Percentiles rank a stretch among this genome's conserved stretches.
Evolutionary conservation across 2,888 invertebrate genomes (phyloP).

Genomic region (Cephus rjabovi): DNA sequence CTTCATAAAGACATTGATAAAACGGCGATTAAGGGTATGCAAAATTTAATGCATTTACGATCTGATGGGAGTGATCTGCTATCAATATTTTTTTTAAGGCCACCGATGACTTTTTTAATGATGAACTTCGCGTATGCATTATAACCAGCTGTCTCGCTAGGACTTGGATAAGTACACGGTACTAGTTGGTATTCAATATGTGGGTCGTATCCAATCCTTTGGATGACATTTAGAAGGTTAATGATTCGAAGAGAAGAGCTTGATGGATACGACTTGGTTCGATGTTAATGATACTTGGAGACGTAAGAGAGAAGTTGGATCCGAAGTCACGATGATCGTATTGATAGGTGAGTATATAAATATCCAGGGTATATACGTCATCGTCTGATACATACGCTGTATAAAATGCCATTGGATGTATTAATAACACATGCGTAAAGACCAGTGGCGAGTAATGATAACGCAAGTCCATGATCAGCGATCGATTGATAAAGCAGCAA

Average conservation of each 20-base stretch:
- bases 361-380: not conserved
- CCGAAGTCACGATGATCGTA: not conserved
- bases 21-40: not conserved
- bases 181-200: not conserved
- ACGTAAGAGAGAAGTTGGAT: not conserved
- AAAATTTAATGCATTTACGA: not conserved
- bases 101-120: not conserved
- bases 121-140: not conserved
- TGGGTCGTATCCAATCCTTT: not conserved
- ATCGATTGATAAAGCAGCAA: not conserved
- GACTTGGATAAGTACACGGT: not conserved
- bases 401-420: not conserved
- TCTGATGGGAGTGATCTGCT: not conserved
- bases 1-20: not conserved
- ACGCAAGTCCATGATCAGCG: not conserved
- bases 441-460: not conserved
- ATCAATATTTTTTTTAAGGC: not conserved
- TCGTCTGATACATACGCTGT: not conserved
- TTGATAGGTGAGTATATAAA: not conserved
- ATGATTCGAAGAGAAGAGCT: not conserved
- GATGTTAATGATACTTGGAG: not conserved
- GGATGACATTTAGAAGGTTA: not conserved
- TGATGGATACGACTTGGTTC: not conserved
- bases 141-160: not conserved
- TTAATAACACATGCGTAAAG: not conserved